A percentile compares a stretch with the other conserved stretches of the same genome.
Evolutionary conservation across 2,113 vertebrate genomes (phyloP).

Genomic region (Anhinga anhinga): DNA sequence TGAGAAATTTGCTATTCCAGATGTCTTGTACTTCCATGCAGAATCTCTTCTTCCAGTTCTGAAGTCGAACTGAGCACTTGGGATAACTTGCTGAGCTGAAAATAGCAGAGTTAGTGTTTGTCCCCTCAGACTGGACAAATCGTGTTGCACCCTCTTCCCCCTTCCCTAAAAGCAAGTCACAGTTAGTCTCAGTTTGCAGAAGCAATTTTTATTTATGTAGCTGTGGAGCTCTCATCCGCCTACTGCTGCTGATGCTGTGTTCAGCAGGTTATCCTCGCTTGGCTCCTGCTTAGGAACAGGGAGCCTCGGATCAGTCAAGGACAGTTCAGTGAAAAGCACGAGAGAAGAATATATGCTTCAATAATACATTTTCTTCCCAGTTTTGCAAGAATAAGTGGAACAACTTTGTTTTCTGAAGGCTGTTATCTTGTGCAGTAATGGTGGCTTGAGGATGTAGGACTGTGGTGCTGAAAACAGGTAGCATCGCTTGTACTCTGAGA

Average conservation of each 20-base stretch:
- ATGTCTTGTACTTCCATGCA: not conserved
- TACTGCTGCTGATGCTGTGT: not conserved
- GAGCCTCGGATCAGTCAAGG: not conserved
- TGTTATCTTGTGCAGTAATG: fast-evolving
- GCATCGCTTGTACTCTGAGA: not conserved
- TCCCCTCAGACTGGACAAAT: not conserved
- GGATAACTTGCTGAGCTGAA: not conserved
- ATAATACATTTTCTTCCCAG: not conserved
- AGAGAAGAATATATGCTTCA: not conserved
- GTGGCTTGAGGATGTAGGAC: not conserved
- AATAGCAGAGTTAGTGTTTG: not conserved
- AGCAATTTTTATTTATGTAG: not conserved
- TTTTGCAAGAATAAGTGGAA: not conserved
- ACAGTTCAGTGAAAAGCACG: not conserved
- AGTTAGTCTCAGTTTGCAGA: not conserved
- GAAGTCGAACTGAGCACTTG: not conserved
- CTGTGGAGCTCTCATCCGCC: not conserved
- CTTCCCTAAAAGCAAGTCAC: not conserved
- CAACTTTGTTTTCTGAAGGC: not conserved
- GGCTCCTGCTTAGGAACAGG: not conserved
- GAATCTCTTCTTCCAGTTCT: not conserved
- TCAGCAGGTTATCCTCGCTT: not conserved
- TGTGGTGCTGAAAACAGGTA: fast-evolving
- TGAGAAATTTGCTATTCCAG: not conserved
- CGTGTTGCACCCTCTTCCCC: not conserved